Percentiles rank a stretch among this genome's conserved stretches.
Conservation (phyloP, 1,140 invertebrate genomes). For the Megathymus violae region DNA sequence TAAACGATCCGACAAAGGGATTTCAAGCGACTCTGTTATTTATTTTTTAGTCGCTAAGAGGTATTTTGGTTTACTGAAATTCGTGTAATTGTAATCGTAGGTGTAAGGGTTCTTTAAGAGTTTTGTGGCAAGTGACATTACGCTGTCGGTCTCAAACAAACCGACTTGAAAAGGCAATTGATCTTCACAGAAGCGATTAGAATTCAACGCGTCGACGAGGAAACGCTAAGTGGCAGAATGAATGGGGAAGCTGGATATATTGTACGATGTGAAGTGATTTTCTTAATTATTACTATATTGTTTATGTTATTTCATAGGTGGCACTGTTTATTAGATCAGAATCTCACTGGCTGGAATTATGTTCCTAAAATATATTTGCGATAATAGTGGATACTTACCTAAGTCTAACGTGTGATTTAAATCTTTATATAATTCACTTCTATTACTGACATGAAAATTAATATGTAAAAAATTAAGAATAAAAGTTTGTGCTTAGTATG, state of each 20-base stretch:
- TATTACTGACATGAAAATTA: no score
- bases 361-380: no score
- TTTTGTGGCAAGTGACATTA: conserved; percentile 67
- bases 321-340: no score
- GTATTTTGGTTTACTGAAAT: conserved; percentile 50
- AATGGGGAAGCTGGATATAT: conserved; percentile 2
- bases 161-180: conserved; percentile 72
- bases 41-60: conserved; percentile 37
- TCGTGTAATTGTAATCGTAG: conserved; percentile 47
- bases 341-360: no score
- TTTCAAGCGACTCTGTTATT: conserved; percentile 28
- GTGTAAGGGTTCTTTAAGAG: conserved; percentile 56
- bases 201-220: conserved; percentile 62
- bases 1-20: conserved; percentile 33
- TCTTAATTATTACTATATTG: no score
- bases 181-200: conserved; percentile 73
- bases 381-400: no score
- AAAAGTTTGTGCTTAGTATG: no score
- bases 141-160: conserved; percentile 69
- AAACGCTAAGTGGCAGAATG: conserved; percentile 44
- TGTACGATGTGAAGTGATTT: no score
- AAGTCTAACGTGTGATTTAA: no score
- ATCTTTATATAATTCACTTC: no score
- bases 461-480: no score
- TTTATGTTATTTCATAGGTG: no score